phyloP scores from a whole-genome alignment of 1,140 invertebrate genomes.

The Caenorhabditis latens region DNA sequence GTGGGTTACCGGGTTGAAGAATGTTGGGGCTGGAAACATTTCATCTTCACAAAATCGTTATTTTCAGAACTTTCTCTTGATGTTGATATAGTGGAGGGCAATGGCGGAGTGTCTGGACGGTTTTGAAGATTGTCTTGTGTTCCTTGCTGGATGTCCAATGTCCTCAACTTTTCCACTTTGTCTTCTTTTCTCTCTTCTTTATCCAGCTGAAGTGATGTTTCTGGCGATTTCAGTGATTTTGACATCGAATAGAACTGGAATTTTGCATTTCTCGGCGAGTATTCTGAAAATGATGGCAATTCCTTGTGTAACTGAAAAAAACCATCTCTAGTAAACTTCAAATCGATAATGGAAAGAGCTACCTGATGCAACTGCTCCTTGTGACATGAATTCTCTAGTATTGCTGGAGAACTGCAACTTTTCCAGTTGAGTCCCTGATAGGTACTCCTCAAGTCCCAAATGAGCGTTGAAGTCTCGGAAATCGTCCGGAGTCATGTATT shows the following conservation, averaged over 20 bases:
- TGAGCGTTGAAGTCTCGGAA: not conserved
- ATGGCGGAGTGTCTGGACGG: too few relatives aligned
- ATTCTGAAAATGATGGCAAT: not conserved
- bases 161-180: too few relatives aligned
- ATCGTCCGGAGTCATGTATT: not conserved
- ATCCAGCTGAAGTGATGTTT: too few relatives aligned
- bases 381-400: not conserved
- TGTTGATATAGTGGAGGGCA: too few relatives aligned
- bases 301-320: not conserved
- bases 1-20: too few relatives aligned
- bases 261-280: not conserved
- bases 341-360: not conserved
- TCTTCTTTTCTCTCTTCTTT: too few relatives aligned
- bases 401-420: not conserved
- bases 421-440: not conserved
- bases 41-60: too few relatives aligned
- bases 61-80: too few relatives aligned
- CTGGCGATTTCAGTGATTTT: not conserved
- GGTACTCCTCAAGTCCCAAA: not conserved
- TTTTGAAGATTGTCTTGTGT: too few relatives aligned
- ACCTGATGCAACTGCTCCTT: not conserved
- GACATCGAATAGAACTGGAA: not conserved
- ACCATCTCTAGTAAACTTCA: not conserved
- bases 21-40: too few relatives aligned
- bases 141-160: too few relatives aligned